Evolutionary conservation across 1,140 invertebrate species (phyloP), one percentile per base, ranked within the genome.

Genomic region (Musca domestica): DNA sequence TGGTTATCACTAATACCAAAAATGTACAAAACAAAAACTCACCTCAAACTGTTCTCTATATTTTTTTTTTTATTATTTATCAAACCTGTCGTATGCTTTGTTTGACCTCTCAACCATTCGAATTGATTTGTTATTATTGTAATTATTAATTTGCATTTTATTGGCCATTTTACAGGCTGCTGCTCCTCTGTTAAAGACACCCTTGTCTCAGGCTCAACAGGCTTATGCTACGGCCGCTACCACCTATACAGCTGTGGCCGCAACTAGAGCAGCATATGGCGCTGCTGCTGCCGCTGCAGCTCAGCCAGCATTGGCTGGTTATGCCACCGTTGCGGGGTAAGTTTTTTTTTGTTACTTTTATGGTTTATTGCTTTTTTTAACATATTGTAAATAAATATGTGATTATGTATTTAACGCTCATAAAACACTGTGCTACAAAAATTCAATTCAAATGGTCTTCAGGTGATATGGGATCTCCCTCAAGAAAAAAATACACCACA

Each of bases 211-310:
- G 76, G 84, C 87, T 83, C 88, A 85, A 81, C 86, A 88, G 85
- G 90, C 90, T 76, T 89, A 89, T 72, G 78, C 78, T 61, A 77
- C 77, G 69, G 89, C 89, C 74, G 88, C 90, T 70, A 89, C 90
- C 68, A 91, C 91, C 70, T 89, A 87, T 71, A 92, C 91, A 82
- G 92, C 90, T 78, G 92, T 92, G 73, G 92, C 91, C 70, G 92
- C 92, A 30, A 89, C 91, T 72, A 89, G 90, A 70, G 92, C 91
- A 27, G 89, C 89, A 47, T 92, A 92, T 74, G 91, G 91, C 63
- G 90, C 92, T 41, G 92, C 91, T 49, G 91, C 92, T 58, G 91
- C 92, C 84, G 91, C 73, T 89, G 91, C 92, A 84, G 91, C 71
- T 87, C 90, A 71, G 87, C 90, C 83, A 84, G 86, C 73, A 84